Evolutionary conservation across 2,888 invertebrate species (phyloP).

Genomic region (Chaetogeoica ovagalla): DNA sequence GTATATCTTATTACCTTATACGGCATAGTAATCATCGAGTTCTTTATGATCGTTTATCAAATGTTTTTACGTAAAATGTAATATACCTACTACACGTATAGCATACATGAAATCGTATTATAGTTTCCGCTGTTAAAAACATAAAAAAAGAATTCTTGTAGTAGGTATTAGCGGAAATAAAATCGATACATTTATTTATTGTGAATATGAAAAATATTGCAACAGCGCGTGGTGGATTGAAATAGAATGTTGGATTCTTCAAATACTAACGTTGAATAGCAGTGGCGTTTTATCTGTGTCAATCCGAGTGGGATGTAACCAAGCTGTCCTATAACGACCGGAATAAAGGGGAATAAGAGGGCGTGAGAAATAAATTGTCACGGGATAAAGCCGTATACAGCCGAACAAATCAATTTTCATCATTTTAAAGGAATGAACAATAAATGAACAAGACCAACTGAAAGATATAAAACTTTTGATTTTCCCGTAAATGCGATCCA

Average conservation of each 20-base stretch:
- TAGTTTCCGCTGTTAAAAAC: too few relatives aligned
- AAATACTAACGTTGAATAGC: neutral
- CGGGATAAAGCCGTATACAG: neutral
- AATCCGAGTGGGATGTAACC: slow-evolving; percentile 5
- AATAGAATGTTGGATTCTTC: neutral
- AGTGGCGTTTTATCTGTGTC: slow-evolving; percentile 23
- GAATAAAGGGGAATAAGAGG: slow-evolving; percentile 18
- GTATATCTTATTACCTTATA: too few relatives aligned
- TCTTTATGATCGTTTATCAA: too few relatives aligned
- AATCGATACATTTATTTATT: slow-evolving; percentile 11
- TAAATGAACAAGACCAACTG: neutral
- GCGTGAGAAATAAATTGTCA: slow-evolving; percentile 39
- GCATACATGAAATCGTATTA: too few relatives aligned
- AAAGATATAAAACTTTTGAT: neutral
- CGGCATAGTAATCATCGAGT: too few relatives aligned
- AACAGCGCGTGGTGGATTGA: neutral
- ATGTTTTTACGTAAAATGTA: too few relatives aligned
- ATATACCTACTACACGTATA: too few relatives aligned
- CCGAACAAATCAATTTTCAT: slow-evolving; percentile 38
- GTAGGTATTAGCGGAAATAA: neutral
- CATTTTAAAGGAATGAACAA: slow-evolving; percentile 12
- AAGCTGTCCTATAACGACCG: slow-evolving; percentile 22
- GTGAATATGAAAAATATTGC: neutral
- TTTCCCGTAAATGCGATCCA: neutral
- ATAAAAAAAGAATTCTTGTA: too few relatives aligned